Conservation (phyloP, 2,113 vertebrate species). For the Melanerpes aurifrons region DNA sequence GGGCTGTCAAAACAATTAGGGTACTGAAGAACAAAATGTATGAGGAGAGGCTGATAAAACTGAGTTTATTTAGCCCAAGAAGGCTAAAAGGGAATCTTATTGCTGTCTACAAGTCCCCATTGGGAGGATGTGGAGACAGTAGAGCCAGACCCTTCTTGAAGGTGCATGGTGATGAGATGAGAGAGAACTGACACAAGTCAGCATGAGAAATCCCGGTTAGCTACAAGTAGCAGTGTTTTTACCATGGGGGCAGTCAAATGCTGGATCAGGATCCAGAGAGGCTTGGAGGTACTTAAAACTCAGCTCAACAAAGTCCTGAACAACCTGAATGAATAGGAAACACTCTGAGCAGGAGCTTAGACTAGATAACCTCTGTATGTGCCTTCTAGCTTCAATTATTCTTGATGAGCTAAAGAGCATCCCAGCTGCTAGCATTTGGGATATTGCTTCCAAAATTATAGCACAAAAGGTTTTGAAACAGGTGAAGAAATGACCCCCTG, state of each 20-base stretch:
- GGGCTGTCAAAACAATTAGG: slow-evolving; percentile 31
- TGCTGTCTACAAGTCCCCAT: not conserved
- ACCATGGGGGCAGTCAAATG: not conserved
- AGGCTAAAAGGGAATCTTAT: not conserved
- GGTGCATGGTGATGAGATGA: not conserved
- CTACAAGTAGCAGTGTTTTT: not conserved
- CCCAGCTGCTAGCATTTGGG: not conserved
- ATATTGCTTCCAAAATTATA: not conserved
- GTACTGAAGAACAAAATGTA: slow-evolving; percentile 15
- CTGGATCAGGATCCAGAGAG: not conserved
- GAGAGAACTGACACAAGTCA: not conserved
- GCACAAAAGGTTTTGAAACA: not conserved
- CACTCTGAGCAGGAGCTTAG: not conserved
- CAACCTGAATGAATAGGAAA: not conserved
- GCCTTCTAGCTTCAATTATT: not conserved
- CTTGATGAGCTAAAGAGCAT: not conserved
- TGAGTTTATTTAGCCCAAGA: not conserved
- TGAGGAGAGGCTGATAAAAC: not conserved
- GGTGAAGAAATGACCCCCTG: not conserved
- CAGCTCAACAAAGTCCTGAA: not conserved
- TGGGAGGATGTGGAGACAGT: not conserved
- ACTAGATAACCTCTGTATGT: rapidly evolving
- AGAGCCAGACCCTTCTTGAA: not conserved
- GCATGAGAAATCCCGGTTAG: not conserved
- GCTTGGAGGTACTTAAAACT: not conserved